Percentiles rank a stretch among this genome's conserved stretches.
Evolutionary conservation across 1,140 invertebrate species (phyloP).

Genomic region (Pseudomyrmex pallidus): DNA sequence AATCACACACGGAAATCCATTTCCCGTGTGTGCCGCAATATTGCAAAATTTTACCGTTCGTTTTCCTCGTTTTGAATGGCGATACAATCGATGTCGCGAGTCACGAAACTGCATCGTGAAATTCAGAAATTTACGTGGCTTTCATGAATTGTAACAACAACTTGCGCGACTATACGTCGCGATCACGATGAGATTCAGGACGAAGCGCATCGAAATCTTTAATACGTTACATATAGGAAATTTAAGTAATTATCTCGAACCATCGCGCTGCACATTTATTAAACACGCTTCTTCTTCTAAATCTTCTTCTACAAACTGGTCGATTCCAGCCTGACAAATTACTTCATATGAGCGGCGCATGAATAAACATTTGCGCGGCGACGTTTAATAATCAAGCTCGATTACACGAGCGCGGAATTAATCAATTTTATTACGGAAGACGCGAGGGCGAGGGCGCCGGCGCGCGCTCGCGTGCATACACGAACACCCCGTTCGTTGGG

Average conservation of each 20-base stretch:
- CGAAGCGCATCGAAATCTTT: too few relatives aligned
- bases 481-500: neutral
- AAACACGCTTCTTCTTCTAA: neutral
- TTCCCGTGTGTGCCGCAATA: neutral
- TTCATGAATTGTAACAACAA: too few relatives aligned
- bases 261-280: neutral
- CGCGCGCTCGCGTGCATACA: neutral
- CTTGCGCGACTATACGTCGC: too few relatives aligned
- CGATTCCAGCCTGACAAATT: constrained; percentile 35
- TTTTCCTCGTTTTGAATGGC: constrained; percentile 1
- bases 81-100: too few relatives aligned
- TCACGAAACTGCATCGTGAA: too few relatives aligned
- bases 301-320: neutral
- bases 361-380: constrained; percentile 39
- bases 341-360: neutral
- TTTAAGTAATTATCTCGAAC: neutral
- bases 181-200: too few relatives aligned
- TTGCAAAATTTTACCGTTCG: neutral
- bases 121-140: too few relatives aligned
- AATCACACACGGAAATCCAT: constrained; percentile 6
- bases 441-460: too few relatives aligned
- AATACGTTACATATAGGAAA: neutral
- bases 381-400: constrained; percentile 21
- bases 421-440: constrained; percentile 46
- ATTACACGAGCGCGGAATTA: constrained; percentile 36